Base-by-base conservation (phyloP, 2,888 invertebrate species). In the Meloe dianella region DNA sequence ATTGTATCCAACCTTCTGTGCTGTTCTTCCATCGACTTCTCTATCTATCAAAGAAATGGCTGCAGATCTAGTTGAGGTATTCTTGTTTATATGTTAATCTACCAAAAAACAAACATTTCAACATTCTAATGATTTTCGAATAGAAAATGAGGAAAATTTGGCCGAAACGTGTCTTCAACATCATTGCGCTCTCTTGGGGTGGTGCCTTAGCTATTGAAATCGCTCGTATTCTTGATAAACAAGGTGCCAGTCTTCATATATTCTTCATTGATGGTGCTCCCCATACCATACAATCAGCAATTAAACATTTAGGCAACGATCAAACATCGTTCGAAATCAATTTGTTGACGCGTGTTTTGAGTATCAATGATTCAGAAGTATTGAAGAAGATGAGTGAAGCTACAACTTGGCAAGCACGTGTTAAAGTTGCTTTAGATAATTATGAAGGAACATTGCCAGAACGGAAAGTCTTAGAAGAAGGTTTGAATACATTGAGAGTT, bases 151-250 rank as follows among this genome's bases (percentile, higher is more conserved):
- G 87, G 64, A 85, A 86, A 12, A 79, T 90, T n/a, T 84, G 87
- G 10, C 88, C 87, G 0, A 86, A 86, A 20, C 87, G 89, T 35
- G 87, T 88, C 0, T 96, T 92, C 84, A 89, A 90, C 71, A 82
- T 98, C 1, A 88, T 93, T 14, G 97, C 95, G 1, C 95, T 97
- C 83, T 97, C 97, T 20, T 97, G 91, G 80, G 98, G 98, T 61
- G 88, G 93, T 0, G 84, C 92, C 22, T 85, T 96, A 20, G 91
- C 93, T 0, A 85, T 97, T 62, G 94, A 96, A 81, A 86, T 98
- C 68, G 92, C 91, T 0, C 85, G 89, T 47, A 87, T 88, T 77
- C 84, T 97, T 32, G 93, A 95, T 80, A 85, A 84, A 17, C 84
- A 87, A 73, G 91, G 90, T 73, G 85, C 85, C 60, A 86, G 81